phyloP scores from a whole-genome alignment of 1,140 invertebrate genomes.

The Lepidostoma basale region DNA sequence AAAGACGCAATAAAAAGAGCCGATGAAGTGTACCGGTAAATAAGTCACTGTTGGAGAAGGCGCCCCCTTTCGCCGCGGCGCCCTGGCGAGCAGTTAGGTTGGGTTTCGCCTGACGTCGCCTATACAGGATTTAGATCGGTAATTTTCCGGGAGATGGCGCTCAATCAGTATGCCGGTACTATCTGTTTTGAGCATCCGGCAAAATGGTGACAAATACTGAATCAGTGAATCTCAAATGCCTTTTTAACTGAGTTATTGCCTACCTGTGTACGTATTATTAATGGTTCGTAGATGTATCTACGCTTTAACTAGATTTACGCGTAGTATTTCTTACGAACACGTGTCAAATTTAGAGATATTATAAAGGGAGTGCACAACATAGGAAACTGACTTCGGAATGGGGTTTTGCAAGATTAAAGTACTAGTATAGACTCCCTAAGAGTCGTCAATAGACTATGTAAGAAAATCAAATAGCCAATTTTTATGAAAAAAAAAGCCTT shows the following conservation, averaged over 20 bases:
- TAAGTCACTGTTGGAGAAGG: not conserved
- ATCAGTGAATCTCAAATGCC: not conserved
- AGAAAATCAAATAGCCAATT: too few relatives aligned
- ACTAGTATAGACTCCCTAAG: too few relatives aligned
- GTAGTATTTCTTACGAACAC: too few relatives aligned
- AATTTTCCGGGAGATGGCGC: conserved; percentile 14
- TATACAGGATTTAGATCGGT: not conserved
- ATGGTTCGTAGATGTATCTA: too few relatives aligned
- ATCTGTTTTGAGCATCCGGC: not conserved
- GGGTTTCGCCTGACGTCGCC: not conserved
- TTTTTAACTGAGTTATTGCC: not conserved
- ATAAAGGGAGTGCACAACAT: too few relatives aligned
- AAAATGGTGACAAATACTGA: not conserved
- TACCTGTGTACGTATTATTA: not conserved
- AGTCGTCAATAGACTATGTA: too few relatives aligned
- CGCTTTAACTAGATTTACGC: too few relatives aligned
- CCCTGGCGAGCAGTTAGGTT: not conserved
- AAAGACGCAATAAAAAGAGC: too few relatives aligned
- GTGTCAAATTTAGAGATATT: too few relatives aligned
- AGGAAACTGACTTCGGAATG: too few relatives aligned
- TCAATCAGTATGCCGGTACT: conserved; percentile 3
- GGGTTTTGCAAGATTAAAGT: too few relatives aligned
- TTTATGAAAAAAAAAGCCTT: too few relatives aligned
- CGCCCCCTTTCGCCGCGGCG: not conserved
- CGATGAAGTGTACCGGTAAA: not conserved